Conservation (phyloP, 2,113 vertebrate species). For the Neogobius melanostomus region DNA sequence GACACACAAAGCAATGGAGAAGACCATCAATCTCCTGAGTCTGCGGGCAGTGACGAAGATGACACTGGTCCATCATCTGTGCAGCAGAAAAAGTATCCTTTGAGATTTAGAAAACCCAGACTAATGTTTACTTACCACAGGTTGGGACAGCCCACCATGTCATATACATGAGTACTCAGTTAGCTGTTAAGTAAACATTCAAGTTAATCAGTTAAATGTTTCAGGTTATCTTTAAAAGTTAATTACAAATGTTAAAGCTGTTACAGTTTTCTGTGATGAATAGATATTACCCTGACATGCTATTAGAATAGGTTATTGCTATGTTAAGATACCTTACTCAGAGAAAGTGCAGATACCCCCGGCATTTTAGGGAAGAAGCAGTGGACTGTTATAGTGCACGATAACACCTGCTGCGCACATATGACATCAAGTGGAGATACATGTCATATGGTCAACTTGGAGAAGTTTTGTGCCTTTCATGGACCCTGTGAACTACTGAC, state of each 20-base stretch:
- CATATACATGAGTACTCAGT: not conserved
- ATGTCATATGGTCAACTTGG: not conserved
- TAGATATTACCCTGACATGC: not conserved
- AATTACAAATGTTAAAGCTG: too few species aligned
- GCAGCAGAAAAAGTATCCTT: conserved; percentile 3
- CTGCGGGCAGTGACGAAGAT: not conserved
- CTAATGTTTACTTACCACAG: not conserved
- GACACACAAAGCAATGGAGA: not conserved
- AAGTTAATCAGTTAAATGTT: not conserved
- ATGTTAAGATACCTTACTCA: not conserved
- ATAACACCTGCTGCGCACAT: not conserved
- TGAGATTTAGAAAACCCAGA: not conserved
- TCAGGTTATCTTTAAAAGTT: not conserved
- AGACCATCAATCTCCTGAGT: not conserved
- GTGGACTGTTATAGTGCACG: not conserved
- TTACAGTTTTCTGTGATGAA: too few species aligned
- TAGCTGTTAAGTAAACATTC: not conserved
- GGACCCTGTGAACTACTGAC: not conserved
- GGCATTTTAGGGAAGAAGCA: not conserved
- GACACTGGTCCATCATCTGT: not conserved
- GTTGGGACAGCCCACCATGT: conserved; percentile 1
- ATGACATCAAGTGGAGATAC: not conserved
- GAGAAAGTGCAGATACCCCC: not conserved
- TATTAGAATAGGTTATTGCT: not conserved
- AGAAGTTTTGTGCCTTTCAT: not conserved